Base-by-base conservation (phyloP, 2,888 invertebrate genomes). In the Drosophila macrospina region DNA sequence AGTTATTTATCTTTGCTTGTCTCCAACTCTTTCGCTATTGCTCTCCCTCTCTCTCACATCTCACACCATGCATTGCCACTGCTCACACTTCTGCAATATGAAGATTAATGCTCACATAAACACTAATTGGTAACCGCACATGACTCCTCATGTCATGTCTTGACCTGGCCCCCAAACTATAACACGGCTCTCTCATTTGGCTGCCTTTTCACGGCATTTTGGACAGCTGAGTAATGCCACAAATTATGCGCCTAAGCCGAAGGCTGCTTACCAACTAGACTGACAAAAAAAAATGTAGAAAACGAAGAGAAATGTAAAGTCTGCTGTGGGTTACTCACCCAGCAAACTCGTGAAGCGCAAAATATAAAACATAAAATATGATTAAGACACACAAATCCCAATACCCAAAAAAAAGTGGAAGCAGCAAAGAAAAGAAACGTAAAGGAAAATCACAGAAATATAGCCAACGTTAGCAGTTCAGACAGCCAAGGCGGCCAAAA, bases 351-450 rank as follows among this genome's bases (percentile, higher is more conserved):
- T 81, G 75, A 81, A 87, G 82, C 82, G 82, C 68, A 76, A 78
- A 84, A 86, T 79, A 82, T 72, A 74, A 86, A 83, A 73, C 84
- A 86, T 86, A 80, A 88, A 86, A 86, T 83, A 88, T 86, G 88
- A 87, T 82, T 87, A 82, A 85, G 75, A 85, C 78, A 70, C 66
- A 63, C 63, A 78, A 78, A 87, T 81, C 63, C 56, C 41, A 20
- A 45, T 39, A 51, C 15, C 39, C 28, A 16, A 34, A 48, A 26
- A 28, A 50, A 57, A 36, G 5, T 28, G 20, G 28, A 28, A 7
- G 26, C 11, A 24, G 24, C 2, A 56, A 16, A 36, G 26, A 0
- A 5, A 15, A 37, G 28, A 39, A 30, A 32, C 6, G 13, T 36
- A 48, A 44, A 24, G 28, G 47, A 13, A 55, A 64, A 70, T 56